These are phyloP conservation scores for Cydia splendana DNA, from an alignment of 1,140 invertebrate genomes.

Conservation along the genomic window DNA sequence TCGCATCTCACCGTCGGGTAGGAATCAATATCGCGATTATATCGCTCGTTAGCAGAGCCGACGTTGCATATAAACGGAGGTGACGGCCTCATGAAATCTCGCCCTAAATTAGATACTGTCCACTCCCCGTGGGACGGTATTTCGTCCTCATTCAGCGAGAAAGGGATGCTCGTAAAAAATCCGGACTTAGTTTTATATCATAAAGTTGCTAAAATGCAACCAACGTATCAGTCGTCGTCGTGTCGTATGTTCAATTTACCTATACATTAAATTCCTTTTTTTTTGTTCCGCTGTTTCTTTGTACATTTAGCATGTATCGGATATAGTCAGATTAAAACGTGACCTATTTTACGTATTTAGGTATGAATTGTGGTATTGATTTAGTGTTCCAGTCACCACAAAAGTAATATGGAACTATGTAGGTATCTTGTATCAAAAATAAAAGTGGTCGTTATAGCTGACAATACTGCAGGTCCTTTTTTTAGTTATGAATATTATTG, in stretches of 20 bases:
- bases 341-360: no score
- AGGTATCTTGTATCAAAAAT: no score
- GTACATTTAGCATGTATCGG: no score
- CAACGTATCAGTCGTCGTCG: no score
- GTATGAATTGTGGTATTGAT: no score
- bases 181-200: background rate
- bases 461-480: no score
- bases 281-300: background rate
- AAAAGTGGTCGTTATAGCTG: no score
- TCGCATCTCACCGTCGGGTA: conserved; percentile 1
- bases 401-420: no score
- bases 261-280: background rate
- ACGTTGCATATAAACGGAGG: conserved; percentile 21
- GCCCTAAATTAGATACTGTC: conserved; percentile 28
- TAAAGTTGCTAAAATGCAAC: background rate
- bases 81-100: conserved; percentile 29
- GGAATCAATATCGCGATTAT: conserved; percentile 27
- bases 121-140: conserved; percentile 5
- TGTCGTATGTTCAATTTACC: background rate
- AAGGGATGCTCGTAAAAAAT: conserved; percentile 1
- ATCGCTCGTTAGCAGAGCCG: conserved; percentile 3
- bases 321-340: no score
- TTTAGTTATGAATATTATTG: no score
- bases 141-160: background rate
- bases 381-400: no score